These are phyloP conservation scores for Paelopatides confundens DNA, from an alignment of 53 echinoderm and acorn worm genomes.

Conservation along the genomic window DNA sequence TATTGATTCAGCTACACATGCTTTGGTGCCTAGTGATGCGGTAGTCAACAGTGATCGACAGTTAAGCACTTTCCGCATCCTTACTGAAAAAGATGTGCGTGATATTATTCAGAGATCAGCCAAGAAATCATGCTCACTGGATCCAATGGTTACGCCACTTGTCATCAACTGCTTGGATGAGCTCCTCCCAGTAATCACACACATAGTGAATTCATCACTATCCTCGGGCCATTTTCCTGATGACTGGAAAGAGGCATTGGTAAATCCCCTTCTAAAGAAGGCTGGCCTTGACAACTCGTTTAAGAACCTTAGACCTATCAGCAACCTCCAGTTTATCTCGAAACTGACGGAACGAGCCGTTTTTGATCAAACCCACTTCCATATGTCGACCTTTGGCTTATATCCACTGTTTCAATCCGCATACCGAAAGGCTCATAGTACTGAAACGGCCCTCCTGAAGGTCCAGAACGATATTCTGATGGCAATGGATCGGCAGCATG, in stretches of 20 bases:
- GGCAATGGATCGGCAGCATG: neutral
- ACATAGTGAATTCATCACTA: conserved; percentile 50
- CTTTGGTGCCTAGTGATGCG: too few relatives aligned
- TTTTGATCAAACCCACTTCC: neutral
- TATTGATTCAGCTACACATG: too few relatives aligned
- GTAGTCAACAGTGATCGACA: too few relatives aligned
- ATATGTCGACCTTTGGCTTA: neutral
- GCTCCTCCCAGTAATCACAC: conserved; percentile 27
- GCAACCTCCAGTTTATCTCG: conserved; percentile 35
- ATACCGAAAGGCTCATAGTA: neutral
- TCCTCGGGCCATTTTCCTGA: conserved; percentile 41
- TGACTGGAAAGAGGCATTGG: conserved; percentile 36
- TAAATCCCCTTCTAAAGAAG: neutral
- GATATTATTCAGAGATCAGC: too few relatives aligned
- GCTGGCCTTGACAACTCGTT: too few relatives aligned
- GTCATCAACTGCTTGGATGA: conserved; percentile 13
- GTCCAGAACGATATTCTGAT: neutral
- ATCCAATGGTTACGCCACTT: too few relatives aligned
- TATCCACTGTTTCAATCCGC: neutral
- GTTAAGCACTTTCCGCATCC: too few relatives aligned
- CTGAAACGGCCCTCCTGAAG: neutral
- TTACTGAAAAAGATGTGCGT: too few relatives aligned
- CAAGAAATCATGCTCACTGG: too few relatives aligned
- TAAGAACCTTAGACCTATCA: too few relatives aligned
- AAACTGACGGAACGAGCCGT: conserved; percentile 16